Percentiles rank a stretch among this genome's conserved stretches.
Conservation (phyloP, 2,888 invertebrate species). For the Andrena fulva region DNA sequence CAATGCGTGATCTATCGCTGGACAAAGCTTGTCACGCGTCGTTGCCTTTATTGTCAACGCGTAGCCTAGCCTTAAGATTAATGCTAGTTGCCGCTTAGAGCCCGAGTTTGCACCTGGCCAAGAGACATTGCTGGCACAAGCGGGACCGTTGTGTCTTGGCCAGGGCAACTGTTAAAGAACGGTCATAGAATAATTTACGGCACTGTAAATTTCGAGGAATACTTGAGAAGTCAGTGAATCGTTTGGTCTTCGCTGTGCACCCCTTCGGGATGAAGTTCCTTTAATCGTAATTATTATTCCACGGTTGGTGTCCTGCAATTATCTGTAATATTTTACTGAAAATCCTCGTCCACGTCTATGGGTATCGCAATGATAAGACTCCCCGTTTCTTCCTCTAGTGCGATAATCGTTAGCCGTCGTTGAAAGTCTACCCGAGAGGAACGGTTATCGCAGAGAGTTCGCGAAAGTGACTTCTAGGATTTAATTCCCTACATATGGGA, state of each 20-base stretch:
- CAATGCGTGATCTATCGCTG: conserved; percentile 42
- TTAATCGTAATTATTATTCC: too few relatives aligned
- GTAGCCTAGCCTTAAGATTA: conserved; percentile 46
- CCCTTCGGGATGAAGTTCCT: neutral
- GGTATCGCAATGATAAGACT: neutral
- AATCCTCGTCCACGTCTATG: neutral
- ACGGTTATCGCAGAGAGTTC: conserved; percentile 12
- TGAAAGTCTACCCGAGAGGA: neutral
- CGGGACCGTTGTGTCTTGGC: neutral
- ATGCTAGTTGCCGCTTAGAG: conserved; percentile 41
- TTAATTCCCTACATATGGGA: conserved; percentile 23
- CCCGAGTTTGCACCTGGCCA: conserved; percentile 28
- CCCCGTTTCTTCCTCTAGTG: neutral
- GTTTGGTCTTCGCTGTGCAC: neutral
- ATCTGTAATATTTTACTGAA: too few relatives aligned
- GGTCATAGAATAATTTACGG: conserved; percentile 25
- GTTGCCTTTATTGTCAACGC: conserved; percentile 54
- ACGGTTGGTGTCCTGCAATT: too few relatives aligned
- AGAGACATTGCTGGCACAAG: conserved; percentile 3
- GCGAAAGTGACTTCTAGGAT: conserved; percentile 23
- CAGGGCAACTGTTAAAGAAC: conserved; percentile 2
- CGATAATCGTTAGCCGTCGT: neutral
- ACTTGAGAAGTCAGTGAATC: neutral
- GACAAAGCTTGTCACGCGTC: conserved; percentile 37
- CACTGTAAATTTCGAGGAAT: neutral